Conservation (phyloP, 2,888 invertebrate genomes). For the Diaperis boleti region DNA sequence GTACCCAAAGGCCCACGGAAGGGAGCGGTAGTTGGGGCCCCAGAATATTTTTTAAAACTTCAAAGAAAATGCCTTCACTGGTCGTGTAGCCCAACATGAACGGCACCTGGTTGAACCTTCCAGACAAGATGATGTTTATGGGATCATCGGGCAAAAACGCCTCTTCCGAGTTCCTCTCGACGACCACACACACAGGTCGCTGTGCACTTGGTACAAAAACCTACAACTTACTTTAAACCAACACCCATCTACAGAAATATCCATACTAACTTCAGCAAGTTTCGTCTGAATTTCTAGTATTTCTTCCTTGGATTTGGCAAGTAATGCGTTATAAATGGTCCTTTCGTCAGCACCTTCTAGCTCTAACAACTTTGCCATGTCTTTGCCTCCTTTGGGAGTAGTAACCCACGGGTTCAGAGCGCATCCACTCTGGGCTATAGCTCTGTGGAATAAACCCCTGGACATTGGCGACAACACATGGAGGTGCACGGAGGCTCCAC, state of each 20-base stretch:
- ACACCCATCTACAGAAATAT: not conserved
- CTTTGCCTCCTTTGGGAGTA: conserved; percentile 40
- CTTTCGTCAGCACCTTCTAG: conserved; percentile 14
- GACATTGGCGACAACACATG: conserved; percentile 67
- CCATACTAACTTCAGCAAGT: conserved; percentile 1
- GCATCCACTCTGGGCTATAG: conserved; percentile 56
- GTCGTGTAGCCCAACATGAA: conserved; percentile 54
- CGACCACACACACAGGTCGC: conserved; percentile 43
- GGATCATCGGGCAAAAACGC: conserved; percentile 52
- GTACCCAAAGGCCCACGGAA: conserved; percentile 8
- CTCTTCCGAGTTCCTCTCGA: conserved; percentile 46
- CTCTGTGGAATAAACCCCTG: conserved; percentile 58
- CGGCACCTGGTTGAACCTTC: conserved; percentile 54
- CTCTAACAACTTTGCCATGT: not conserved
- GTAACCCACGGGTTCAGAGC: conserved; percentile 49
- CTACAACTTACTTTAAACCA: not conserved
- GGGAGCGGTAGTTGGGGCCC: not conserved
- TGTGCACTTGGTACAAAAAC: not conserved
- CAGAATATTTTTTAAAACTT: conserved; percentile 29
- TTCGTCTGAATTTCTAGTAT: conserved; percentile 33
- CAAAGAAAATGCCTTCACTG: conserved; percentile 53
- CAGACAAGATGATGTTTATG: conserved; percentile 47
- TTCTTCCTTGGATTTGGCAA: conserved; percentile 39
- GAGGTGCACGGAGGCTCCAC: conserved; percentile 67
- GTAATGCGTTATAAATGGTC: conserved; percentile 3